phyloP scores from a whole-genome alignment of 1,140 invertebrate genomes.

The Pentalonia nigronervosa region DNA sequence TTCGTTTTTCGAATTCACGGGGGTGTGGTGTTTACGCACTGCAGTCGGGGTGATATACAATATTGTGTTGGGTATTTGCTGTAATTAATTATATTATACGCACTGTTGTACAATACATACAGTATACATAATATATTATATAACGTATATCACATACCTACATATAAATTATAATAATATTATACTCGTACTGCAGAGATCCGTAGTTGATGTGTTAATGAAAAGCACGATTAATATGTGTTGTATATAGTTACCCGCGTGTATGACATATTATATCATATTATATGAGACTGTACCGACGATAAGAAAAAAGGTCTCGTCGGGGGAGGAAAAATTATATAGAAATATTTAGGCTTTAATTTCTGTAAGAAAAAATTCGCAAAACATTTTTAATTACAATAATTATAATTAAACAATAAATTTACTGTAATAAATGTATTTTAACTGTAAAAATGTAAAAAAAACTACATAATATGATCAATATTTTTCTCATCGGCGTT shows the following conservation, averaged over 20 bases:
- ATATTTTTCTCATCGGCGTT: not conserved
- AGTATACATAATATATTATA: too few relatives aligned
- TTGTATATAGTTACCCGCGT: not conserved
- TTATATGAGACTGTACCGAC: not conserved
- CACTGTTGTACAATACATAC: not conserved
- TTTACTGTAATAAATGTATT: not conserved
- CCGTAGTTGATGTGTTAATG: not conserved
- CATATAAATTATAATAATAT: conserved; percentile 2
- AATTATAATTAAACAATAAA: not conserved
- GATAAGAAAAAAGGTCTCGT: not conserved
- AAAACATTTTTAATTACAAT: not conserved
- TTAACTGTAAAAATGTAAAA: not conserved
- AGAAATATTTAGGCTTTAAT: not conserved
- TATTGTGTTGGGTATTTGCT: not conserved
- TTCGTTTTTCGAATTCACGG: not conserved
- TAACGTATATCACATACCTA: not conserved
- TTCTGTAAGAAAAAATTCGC: not conserved
- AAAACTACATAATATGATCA: not conserved
- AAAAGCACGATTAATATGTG: not conserved
- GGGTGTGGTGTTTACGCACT: not conserved
- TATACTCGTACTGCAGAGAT: not conserved
- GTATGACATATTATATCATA: not conserved
- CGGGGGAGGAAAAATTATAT: not conserved
- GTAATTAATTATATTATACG: not conserved
- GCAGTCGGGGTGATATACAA: not conserved